Base-by-base conservation (phyloP, 1,140 invertebrate species). In the Pogonomyrmex barbatus region DNA sequence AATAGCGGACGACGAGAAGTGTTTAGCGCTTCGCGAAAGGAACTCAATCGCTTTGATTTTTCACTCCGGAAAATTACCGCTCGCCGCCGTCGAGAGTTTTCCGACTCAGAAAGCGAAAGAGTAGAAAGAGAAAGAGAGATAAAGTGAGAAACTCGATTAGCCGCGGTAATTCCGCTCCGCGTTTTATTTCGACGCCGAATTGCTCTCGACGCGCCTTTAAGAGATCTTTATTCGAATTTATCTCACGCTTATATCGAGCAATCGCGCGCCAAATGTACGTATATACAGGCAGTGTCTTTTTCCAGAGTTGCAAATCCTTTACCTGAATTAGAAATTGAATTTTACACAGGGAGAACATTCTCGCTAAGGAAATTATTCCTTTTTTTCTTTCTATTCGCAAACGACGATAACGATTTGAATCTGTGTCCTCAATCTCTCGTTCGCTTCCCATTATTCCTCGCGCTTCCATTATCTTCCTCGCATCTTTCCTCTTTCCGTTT, bases 61-160 rank as follows among this genome's bases (percentile, higher is more conserved):
- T 83, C 79, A 83, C 68, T 83, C 68, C 73, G 33, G 78, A 63
- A 87, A 90, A 89, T 89, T 83, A 87, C 75, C 36, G 77, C 36
- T 84, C 88, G 62, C 76, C 56, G 30, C 71, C 62, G 60, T 0
- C 30, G 39, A 17, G 12, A n/a, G 68, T n/a, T 79, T 79, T 76
- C 42, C 62, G 39, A 58, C 12, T 71, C 54, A n/a, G n/a, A 24
- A 39, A 76, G 56, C n/a, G 52, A 86, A 33, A 30, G 30, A 62
- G 75, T 0, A 86, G 14, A 56, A 1, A 30, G 8, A 33, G 36
- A 10, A 9, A 14, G 33, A n/a, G 82, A 33, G 2, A 2, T 39
- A 54, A 45, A 4, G 14, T 17, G 17, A 47, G 45, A 70, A 76
- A 79, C 39, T 60, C 56, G 62, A 58, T 88, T 73, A 85, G 84